Evolutionary conservation across 2,888 invertebrate species (phyloP).

Genomic region (Ferdinandea cuprea): DNA sequence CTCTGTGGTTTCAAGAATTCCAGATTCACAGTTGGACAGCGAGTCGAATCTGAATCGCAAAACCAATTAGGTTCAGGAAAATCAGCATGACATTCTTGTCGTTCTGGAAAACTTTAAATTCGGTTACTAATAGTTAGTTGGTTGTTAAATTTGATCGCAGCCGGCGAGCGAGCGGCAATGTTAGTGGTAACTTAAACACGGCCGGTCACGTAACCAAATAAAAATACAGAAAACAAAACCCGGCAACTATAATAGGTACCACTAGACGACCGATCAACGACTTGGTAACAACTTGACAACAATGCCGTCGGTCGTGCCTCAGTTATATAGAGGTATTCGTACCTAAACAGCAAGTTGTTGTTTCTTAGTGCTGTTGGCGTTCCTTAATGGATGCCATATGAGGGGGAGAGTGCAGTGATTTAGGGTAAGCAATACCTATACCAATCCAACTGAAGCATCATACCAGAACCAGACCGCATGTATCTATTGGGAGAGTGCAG

Average conservation of each 20-base stretch:
- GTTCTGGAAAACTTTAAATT: constrained; percentile 24
- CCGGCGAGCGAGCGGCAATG: constrained; percentile 48
- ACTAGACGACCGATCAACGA: constrained; percentile 44
- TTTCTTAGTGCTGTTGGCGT: constrained; percentile 36
- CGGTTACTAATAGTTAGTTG: constrained; percentile 28
- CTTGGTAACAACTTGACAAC: constrained; percentile 69
- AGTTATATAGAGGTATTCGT: constrained; percentile 10
- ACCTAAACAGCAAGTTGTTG: constrained; percentile 11
- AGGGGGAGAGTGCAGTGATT: constrained; percentile 2
- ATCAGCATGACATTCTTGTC: constrained; percentile 67
- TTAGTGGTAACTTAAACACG: constrained; percentile 56
- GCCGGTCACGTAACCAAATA: constrained; percentile 70
- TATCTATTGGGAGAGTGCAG: constrained; percentile 29
- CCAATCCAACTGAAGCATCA: constrained; percentile 16
- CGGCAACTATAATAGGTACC: constrained; percentile 33
- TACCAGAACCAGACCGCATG: too few relatives aligned
- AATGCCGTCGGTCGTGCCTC: constrained; percentile 53
- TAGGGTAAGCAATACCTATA: constrained; percentile 1
- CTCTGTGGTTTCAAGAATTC: constrained; percentile 54
- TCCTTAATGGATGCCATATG: not conserved
- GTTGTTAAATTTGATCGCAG: constrained; percentile 49
- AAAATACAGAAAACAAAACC: constrained; percentile 55
- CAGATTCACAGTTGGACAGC: constrained; percentile 66
- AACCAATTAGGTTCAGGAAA: constrained; percentile 4
- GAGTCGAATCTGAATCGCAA: constrained; percentile 9